Conservation (phyloP, 2,888 invertebrate species). For the Zele albiditarsus region DNA sequence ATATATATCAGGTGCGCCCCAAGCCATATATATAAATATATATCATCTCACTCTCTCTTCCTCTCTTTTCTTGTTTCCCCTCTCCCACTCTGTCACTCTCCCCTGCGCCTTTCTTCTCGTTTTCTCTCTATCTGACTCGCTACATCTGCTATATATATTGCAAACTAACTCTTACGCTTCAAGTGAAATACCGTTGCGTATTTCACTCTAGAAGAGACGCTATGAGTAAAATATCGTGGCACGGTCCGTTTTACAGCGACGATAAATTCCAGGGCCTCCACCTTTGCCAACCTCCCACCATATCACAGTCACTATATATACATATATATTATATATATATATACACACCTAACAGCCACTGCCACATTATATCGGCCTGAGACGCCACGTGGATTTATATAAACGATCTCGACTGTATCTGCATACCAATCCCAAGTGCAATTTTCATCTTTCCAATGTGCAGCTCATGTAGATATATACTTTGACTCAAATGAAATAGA, state of each 20-base stretch:
- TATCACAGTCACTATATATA: not conserved
- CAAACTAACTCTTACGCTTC: slow-evolving; percentile 27
- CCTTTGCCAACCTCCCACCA: slow-evolving; percentile 39
- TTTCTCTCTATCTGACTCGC: slow-evolving; percentile 15
- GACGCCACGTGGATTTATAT: slow-evolving; percentile 43
- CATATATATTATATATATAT: not conserved
- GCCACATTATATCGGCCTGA: slow-evolving; percentile 1
- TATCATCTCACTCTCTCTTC: slow-evolving; percentile 41
- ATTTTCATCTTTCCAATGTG: slow-evolving; percentile 34
- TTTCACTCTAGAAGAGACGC: slow-evolving; percentile 42
- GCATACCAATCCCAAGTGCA: slow-evolving; percentile 38
- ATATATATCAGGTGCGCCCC: slow-evolving; percentile 37
- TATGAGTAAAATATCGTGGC: slow-evolving; percentile 55
- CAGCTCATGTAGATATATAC: not conserved
- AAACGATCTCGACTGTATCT: slow-evolving; percentile 31
- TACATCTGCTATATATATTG: slow-evolving; percentile 2
- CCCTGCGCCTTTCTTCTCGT: not conserved
- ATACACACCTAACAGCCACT: not conserved
- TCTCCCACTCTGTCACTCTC: not conserved
- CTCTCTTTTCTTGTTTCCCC: not conserved
- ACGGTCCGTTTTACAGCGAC: slow-evolving; percentile 55
- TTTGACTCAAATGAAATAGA: slow-evolving; percentile 4
- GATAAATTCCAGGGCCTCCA: slow-evolving; percentile 56
- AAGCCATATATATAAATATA: slow-evolving; percentile 42
- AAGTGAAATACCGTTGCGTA: slow-evolving; percentile 49